Evolutionary conservation across 2,797 vertebrate genomes (phyloP), one percentile per base, ranked within the genome.

Genomic region (Crenichthys baileyi): DNA sequence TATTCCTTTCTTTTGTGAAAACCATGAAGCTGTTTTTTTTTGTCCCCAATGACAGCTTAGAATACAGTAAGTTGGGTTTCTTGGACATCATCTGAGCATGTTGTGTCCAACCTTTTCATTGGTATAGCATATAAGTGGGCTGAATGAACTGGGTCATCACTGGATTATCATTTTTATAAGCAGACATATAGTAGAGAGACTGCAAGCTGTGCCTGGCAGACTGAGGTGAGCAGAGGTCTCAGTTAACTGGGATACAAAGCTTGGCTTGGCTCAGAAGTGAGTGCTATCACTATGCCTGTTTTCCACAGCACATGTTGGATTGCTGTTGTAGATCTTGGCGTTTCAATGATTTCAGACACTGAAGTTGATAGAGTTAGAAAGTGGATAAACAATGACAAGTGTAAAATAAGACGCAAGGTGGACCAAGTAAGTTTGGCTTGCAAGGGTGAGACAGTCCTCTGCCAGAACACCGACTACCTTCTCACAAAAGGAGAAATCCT

Each of bases 131-230:
- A 68, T 84, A 41, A 46, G 74, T 79, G 73, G 77, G 79, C 81
- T 72, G 78, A 76, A 78, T 82, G 73, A 95, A 93, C 72, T 93
- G 88, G 93, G 92, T 93, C 92, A 93, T 82, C 87, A 36, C 84
- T 92, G 88, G 90, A 95, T 95, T 93, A 93, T 89, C 65, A 77
- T 92, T 90, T 89, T 88, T 87, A 84, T 90, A 87, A 81, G 87
- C 85, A 82, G 85, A 82, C 50, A 50, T 48, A 53, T 71, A 72
- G 77, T 46, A n/a, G 67, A 44, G 67, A 70, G 67, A 70, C 26
- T 70, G 22, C 15, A 70, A 70, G 39, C 67, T 70, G 20, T 41
- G 41, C 39, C 5, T 4, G 3, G 36, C 36, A 20, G 24, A 36
- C 36, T 20, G 18, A 31, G 61, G 61, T 36, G 61, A 63, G 60